phyloP scores from a whole-genome alignment of 2,888 invertebrate species.

The Stictocephala bisonia region DNA sequence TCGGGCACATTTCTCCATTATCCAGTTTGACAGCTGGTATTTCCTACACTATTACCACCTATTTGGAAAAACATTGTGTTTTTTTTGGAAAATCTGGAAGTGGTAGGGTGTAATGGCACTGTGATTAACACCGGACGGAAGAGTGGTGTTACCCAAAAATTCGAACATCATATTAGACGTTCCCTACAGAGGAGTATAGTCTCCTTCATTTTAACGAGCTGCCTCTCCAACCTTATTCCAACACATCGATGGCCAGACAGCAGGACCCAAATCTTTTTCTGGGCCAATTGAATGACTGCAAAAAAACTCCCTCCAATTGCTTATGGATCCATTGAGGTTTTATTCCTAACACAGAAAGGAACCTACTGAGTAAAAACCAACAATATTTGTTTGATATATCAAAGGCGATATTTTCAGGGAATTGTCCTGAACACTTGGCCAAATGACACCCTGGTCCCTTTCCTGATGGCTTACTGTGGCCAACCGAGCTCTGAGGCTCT shows the following conservation, averaged over 20 bases:
- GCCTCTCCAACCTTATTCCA: background rate
- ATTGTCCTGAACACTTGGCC: conserved; percentile 24
- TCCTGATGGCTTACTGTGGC: conserved; percentile 45
- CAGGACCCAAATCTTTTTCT: conserved; percentile 11
- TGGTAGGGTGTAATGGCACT: conserved; percentile 38
- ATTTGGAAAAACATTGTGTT: too few species aligned
- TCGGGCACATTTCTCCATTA: conserved; percentile 29
- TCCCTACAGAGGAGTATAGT: conserved; percentile 37
- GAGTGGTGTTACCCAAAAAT: conserved; percentile 6
- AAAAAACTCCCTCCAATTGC: conserved; percentile 15
- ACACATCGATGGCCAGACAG: conserved; percentile 21
- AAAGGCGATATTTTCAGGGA: conserved; percentile 2
- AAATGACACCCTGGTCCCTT: conserved; percentile 35
- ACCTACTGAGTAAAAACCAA: conserved; percentile 31
- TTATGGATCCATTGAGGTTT: conserved; percentile 6
- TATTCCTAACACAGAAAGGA: conserved; percentile 24
- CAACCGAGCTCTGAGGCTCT: conserved; percentile 32
- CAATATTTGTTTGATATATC: conserved; percentile 31
- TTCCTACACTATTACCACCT: too few species aligned
- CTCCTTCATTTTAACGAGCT: conserved; percentile 37
- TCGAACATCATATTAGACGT: conserved; percentile 17
- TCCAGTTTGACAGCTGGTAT: too few species aligned
- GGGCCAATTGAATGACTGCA: conserved; percentile 16
- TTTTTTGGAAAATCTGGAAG: conserved; percentile 6
- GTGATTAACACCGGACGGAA: conserved; percentile 43